Evolutionary conservation across 1,140 invertebrate species (phyloP).

Genomic region (Neodiprion lecontei): DNA sequence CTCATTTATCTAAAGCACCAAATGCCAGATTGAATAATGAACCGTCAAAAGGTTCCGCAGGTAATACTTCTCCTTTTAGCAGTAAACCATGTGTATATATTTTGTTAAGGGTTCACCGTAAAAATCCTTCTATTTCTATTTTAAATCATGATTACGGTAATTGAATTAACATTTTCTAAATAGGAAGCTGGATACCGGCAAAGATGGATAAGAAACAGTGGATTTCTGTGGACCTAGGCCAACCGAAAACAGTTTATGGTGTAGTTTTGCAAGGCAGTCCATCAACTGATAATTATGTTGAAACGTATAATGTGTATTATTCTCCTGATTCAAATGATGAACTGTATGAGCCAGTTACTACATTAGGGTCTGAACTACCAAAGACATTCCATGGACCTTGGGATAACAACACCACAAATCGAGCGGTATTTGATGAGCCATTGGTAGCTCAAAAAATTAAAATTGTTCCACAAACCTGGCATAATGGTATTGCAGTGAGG

Average conservation of each 20-base stretch:
- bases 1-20: slow-evolving; percentile 1
- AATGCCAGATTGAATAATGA: slow-evolving; percentile 11
- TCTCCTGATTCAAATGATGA: background rate
- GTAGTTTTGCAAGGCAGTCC: slow-evolving; percentile 14
- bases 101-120: no score
- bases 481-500: background rate
- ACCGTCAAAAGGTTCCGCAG: background rate
- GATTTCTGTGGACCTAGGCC: slow-evolving; percentile 12
- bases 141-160: background rate
- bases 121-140: background rate
- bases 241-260: slow-evolving; percentile 8
- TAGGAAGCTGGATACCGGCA: slow-evolving; percentile 11
- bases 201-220: slow-evolving; percentile 17
- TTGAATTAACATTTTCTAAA: background rate
- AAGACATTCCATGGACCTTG: background rate
- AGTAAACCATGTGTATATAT: no score
- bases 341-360: background rate
- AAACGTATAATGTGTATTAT: slow-evolving; percentile 17
- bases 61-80: background rate
- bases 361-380: background rate
- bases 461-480: background rate
- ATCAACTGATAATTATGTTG: slow-evolving; percentile 1
- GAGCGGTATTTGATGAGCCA: background rate
- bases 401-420: background rate
- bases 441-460: background rate